Evolutionary conservation across 2,888 invertebrate species (phyloP), one percentile per base, ranked within the genome.

Genomic region (Microctonus hyperodae): DNA sequence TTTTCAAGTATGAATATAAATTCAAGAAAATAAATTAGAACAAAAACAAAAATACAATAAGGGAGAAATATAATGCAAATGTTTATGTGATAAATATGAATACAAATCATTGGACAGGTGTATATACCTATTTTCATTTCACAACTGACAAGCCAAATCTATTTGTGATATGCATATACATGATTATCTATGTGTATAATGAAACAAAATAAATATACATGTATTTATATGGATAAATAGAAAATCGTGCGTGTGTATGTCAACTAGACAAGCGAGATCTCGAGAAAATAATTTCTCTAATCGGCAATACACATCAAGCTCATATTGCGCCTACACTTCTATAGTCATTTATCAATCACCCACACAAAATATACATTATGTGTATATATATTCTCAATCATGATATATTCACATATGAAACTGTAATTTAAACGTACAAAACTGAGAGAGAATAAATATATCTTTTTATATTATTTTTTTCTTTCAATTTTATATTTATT

Each of bases 331-430:
- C 72, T 65, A 69, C 70, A 61, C 61, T 55, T 40, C 70, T 70
- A 69, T 62, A 69, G 66, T 66, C 64, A 72, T 75, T 74, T 73
- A 75, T 73, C 75, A 76, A 74, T 76, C 74, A 72, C 65, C 71
- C 74, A 74, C 72, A 72, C 72, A 70, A 72, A 73, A 73, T 71
- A 72, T 64, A 67, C 50, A 65, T 62, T 59, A 62, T 37, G 53
- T 33, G 25, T n/a, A n/a, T n/a, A n/a, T n/a, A 59, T 48, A 44
- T 16, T 10, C 9, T 44, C 25, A 25, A 28, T 40, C 28, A 44
- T 59, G 44, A 44, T 11, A 33, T 56, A 35, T 44, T 16, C 16
- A 44, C 16, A 16, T 44, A 44, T 48, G 59, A 40, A 23, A 60
- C 23, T 7, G 51, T 31, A 25, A 40, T 40, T 60, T 48, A 48